Evolutionary conservation across 1,140 invertebrate species (phyloP).

Genomic region (Euura lappo): DNA sequence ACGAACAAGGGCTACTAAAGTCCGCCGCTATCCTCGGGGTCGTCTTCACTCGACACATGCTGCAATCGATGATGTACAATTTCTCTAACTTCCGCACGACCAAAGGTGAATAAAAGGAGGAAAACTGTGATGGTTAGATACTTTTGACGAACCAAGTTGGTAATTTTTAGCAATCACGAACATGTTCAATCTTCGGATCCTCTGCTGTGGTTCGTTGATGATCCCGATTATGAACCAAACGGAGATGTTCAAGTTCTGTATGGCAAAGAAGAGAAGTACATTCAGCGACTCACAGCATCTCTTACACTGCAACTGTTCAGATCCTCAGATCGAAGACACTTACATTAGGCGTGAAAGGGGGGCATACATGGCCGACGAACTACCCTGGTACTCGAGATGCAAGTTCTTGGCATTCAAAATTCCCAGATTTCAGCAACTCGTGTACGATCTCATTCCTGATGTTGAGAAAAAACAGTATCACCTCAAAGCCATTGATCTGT

Average conservation of each 20-base stretch:
- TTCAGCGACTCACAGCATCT: slow-evolving; percentile 44
- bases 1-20: slow-evolving; percentile 66
- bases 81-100: slow-evolving; percentile 49
- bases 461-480: slow-evolving; percentile 58
- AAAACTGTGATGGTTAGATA: not conserved
- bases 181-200: slow-evolving; percentile 60
- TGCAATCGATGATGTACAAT: slow-evolving; percentile 56
- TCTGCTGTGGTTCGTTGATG: slow-evolving; percentile 60
- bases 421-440: slow-evolving; percentile 50
- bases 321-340: not conserved
- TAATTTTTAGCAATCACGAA: slow-evolving; percentile 56
- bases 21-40: slow-evolving; percentile 63
- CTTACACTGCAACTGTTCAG: slow-evolving; percentile 29
- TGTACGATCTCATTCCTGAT: slow-evolving; percentile 59
- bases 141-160: not conserved
- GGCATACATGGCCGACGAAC: slow-evolving; percentile 45
- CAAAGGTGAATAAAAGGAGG: slow-evolving; percentile 41
- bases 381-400: slow-evolving; percentile 62
- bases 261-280: slow-evolving; percentile 28
- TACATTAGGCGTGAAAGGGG: slow-evolving; percentile 35
- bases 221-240: slow-evolving; percentile 13
- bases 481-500: slow-evolving; percentile 47
- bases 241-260: slow-evolving; percentile 8
- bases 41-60: slow-evolving; percentile 59
- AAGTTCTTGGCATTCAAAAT: slow-evolving; percentile 61